phyloP scores from a whole-genome alignment of 2,113 vertebrate genomes.

The Vulpes lagopus region DNA sequence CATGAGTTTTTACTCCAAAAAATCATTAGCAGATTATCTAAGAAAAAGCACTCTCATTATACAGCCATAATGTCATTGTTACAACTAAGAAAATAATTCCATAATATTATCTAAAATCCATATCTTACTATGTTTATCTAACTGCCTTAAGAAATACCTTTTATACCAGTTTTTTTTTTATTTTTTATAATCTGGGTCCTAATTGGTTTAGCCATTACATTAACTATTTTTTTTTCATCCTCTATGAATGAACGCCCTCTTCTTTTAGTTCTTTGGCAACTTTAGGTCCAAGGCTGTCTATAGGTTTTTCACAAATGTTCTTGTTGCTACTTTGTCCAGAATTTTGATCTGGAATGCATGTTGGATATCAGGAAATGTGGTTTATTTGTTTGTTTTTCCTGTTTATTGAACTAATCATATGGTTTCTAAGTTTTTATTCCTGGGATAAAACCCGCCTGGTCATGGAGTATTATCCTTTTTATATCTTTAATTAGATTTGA shows the following conservation, averaged over 20 bases:
- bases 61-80: background rate
- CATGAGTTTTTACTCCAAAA: background rate
- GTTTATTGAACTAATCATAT: background rate
- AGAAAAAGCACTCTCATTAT: background rate
- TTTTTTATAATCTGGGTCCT: background rate
- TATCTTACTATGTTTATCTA: background rate
- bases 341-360: conserved; percentile 1
- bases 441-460: background rate
- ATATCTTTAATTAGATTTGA: conserved; percentile 32
- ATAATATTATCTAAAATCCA: background rate
- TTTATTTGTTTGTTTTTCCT: background rate
- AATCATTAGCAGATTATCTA: background rate
- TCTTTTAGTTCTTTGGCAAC: background rate
- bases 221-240: background rate
- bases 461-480: background rate
- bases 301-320: background rate
- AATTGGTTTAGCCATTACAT: background rate
- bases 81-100: background rate
- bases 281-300: background rate
- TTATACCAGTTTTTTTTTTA: background rate
- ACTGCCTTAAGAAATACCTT: background rate
- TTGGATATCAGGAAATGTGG: background rate
- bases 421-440: background rate
- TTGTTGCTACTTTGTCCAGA: background rate
- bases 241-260: background rate